Conservation (phyloP, 2,113 vertebrate genomes). For the Amazona vittata region DNA sequence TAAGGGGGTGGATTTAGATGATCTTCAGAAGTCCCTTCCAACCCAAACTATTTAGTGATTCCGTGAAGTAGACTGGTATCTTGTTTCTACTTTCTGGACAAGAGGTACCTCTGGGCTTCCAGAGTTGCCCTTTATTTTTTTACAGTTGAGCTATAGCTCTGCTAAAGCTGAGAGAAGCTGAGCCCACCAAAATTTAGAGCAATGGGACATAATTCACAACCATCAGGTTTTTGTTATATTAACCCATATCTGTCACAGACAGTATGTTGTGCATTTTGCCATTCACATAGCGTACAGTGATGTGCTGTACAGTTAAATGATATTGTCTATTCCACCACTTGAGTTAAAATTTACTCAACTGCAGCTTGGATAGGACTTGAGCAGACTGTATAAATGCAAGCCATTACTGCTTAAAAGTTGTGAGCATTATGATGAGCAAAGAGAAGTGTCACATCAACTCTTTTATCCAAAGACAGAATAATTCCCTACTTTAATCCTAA, state of each 20-base stretch:
- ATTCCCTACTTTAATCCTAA: constrained; percentile 38
- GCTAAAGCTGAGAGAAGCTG: neutral
- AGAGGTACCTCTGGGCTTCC: neutral
- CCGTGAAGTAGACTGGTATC: neutral
- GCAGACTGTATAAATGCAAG: constrained; percentile 9
- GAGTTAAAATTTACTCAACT: constrained; percentile 10
- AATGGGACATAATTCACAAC: neutral
- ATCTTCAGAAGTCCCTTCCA: neutral
- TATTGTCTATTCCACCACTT: neutral
- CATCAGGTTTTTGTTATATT: neutral
- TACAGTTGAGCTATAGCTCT: neutral
- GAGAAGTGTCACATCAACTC: constrained; percentile 32
- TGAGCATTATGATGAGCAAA: neutral
- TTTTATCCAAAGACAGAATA: constrained; percentile 34
- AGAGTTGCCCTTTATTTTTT: fast-evolving
- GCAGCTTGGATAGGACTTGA: neutral
- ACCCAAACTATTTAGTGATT: neutral
- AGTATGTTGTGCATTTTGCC: neutral
- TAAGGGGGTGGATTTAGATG: too few relatives aligned
- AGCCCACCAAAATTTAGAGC: neutral
- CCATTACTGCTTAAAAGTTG: constrained; percentile 4
- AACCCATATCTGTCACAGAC: neutral
- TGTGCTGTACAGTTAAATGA: neutral
- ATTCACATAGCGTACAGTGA: neutral
- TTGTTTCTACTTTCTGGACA: neutral